These are phyloP conservation scores for Myopa testacea DNA, from an alignment of 2,888 invertebrate genomes.

Conservation along the genomic window DNA sequence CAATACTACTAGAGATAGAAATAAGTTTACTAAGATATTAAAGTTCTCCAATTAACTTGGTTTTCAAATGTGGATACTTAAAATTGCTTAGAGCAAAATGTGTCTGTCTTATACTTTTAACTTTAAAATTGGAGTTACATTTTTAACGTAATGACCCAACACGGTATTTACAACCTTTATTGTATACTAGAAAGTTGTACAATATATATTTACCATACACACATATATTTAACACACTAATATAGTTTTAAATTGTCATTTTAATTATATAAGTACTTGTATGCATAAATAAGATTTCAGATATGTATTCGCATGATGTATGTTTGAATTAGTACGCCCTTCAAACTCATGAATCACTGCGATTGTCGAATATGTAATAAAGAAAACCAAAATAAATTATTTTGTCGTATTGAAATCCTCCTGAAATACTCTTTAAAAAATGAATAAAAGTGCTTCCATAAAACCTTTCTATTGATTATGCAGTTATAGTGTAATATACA, in stretches of 20 bases:
- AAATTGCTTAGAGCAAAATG: constrained; percentile 25
- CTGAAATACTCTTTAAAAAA: constrained; percentile 12
- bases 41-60: neutral
- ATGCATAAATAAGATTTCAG: constrained; percentile 7
- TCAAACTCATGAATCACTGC: constrained; percentile 12
- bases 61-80: constrained; percentile 24
- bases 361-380: constrained; percentile 1
- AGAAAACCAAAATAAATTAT: neutral
- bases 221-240: constrained; percentile 26
- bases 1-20: neutral
- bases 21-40: neutral
- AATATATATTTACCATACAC: constrained; percentile 18
- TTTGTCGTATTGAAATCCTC: constrained; percentile 5
- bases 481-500: too few relatives aligned
- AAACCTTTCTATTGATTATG: constrained; percentile 32
- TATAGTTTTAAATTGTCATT: constrained; percentile 35
- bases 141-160: constrained; percentile 25
- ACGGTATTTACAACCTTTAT: constrained; percentile 25
- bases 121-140: constrained; percentile 19
- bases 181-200: constrained; percentile 6
- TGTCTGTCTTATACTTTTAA: constrained; percentile 26
- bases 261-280: constrained; percentile 27
- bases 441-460: constrained; percentile 33
- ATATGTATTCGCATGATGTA: constrained; percentile 4
- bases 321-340: constrained; percentile 1